Percentiles rank a stretch among this genome's conserved stretches.
Evolutionary conservation across 2,113 vertebrate genomes (phyloP).

Genomic region (Silurus glanis): DNA sequence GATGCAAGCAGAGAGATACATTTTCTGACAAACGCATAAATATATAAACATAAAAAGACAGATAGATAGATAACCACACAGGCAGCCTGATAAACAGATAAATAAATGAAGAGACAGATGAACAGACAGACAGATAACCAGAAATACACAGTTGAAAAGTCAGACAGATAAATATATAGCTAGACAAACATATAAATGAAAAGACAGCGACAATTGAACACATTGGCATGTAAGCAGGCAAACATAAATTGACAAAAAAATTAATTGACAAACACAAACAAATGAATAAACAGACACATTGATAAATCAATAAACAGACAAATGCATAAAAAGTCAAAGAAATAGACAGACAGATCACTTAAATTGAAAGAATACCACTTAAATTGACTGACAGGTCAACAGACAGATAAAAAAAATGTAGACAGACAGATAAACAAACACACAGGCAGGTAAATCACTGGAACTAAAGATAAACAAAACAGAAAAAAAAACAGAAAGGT

Average conservation of each 20-base stretch:
- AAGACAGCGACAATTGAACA: too few species aligned
- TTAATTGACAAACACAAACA: background rate
- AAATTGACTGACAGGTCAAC: background rate
- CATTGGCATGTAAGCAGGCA: background rate
- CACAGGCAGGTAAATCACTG: background rate
- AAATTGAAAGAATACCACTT: too few species aligned
- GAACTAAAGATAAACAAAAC: background rate
- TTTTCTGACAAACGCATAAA: too few species aligned
- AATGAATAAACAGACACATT: background rate
- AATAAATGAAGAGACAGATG: fast-evolving
- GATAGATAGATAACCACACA: background rate
- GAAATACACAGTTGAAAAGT: background rate
- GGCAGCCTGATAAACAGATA: background rate
- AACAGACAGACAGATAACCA: background rate
- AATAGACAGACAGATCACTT: background rate
- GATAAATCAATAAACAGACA: background rate
- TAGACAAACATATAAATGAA: background rate
- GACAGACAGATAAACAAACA: background rate
- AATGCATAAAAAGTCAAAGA: background rate
- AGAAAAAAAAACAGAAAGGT: background rate
- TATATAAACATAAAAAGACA: background rate
- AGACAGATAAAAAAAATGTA: background rate
- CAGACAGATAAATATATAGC: background rate
- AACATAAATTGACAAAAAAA: background rate
- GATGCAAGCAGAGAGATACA: background rate